A percentile compares a stretch with the other conserved stretches of the same genome.
Evolutionary conservation across 1,140 invertebrate species (phyloP).

Genomic region (Neodiprion pinetum): DNA sequence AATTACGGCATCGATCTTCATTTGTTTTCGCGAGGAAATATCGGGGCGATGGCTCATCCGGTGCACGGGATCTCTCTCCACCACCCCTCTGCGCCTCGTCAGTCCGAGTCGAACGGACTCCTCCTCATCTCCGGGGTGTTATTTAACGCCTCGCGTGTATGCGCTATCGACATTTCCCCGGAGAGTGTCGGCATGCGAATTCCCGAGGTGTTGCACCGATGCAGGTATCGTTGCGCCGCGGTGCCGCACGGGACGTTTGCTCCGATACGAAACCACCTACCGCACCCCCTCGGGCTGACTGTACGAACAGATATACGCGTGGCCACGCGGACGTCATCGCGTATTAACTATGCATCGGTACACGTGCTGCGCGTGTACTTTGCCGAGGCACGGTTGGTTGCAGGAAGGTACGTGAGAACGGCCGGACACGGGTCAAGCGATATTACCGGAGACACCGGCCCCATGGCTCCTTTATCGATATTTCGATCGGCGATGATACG

Average conservation of each 20-base stretch:
- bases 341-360: too few relatives aligned
- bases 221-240: not conserved
- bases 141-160: not conserved
- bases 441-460: not conserved
- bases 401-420: not conserved
- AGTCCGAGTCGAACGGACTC: not conserved
- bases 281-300: not conserved
- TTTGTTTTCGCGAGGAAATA: slow-evolving; percentile 5
- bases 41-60: not conserved
- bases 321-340: too few relatives aligned
- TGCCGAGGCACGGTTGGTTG: not conserved
- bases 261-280: too few relatives aligned
- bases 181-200: too few relatives aligned
- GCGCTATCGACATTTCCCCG: not conserved
- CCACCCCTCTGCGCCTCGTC: not conserved
- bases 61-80: not conserved
- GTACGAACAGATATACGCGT: not conserved
- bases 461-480: not conserved
- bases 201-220: not conserved
- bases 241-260: not conserved
- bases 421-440: not conserved
- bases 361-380: too few relatives aligned
- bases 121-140: not conserved
- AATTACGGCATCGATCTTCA: slow-evolving; percentile 5
- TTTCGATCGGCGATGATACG: not conserved